Evolutionary conservation across 2,888 invertebrate species (phyloP), one percentile per base, ranked within the genome.

Genomic region (Azorinus chamasolen): DNA sequence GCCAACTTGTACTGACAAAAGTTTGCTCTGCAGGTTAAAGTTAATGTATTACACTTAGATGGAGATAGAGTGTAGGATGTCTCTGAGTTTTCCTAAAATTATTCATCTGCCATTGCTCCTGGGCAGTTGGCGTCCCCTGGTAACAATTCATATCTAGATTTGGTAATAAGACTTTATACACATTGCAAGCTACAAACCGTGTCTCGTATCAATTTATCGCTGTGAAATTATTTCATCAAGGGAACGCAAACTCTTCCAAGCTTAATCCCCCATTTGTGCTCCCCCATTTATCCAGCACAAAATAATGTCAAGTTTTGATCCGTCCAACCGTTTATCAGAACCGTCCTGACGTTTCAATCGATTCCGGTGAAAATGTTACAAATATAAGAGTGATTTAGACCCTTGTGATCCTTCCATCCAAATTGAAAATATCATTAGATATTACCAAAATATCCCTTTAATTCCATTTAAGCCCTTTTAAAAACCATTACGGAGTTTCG

Each of bases 371-470:
- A 79, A 79, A 68, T 66, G 79, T 71, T 61, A 79, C 74, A 79
- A 63, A 64, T 69, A 79, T 74, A 70, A 62, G 62, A 70, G 79
- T 79, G 71, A 74, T 79, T 74, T 79, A 74, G 74, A 53, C 65
- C 66, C 51, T 54, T 62, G 27, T 58, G 64, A 72, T 79, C 74
- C 70, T 65, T 74, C 71, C 62, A 8, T 65, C 51, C 58, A 79
- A 79, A 74, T 74, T 65, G 74, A 69, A 72, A 79, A 62, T 72
- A 79, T 70, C 79, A 74, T 66, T 70, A 79, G 73, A 79, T 71
- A 71, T 74, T 71, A 70, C 65, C 48, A 51, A 57, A 32, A 48
- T 65, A 78, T 78, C 78, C 73, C 55, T 27, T n/a, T 65, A 55
- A 65, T 18, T 22, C 55, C 64, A 16, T 32, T 54, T 55, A 43